phyloP scores from a whole-genome alignment of 2,888 invertebrate genomes.

The Microctonus aethiopoides region DNA sequence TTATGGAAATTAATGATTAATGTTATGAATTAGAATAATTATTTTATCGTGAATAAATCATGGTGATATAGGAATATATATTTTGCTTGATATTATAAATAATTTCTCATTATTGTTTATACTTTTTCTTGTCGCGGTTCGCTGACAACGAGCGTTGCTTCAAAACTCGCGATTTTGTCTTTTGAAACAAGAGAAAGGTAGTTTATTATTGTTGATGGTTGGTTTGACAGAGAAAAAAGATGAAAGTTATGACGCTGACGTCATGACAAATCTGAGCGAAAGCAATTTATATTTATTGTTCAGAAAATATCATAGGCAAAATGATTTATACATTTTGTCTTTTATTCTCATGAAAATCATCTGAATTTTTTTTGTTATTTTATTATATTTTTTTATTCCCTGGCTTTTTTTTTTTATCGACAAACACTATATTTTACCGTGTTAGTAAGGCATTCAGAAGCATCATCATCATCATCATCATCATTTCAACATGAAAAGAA shows the following conservation, averaged over 20 bases:
- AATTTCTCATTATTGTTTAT: no score
- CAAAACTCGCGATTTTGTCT: slow-evolving; percentile 23
- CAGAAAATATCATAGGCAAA: slow-evolving; percentile 14
- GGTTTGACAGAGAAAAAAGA: slow-evolving; percentile 5
- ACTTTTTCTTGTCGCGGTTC: slow-evolving; percentile 13
- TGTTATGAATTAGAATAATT: no score
- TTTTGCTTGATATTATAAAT: no score
- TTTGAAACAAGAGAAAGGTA: slow-evolving; percentile 27
- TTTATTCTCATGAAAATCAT: slow-evolving; percentile 4
- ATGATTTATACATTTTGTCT: slow-evolving; percentile 21
- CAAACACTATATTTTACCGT: neutral
- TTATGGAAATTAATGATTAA: no score
- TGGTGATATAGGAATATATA: no score
- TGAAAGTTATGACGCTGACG: slow-evolving; percentile 28
- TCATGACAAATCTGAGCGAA: slow-evolving; percentile 19
- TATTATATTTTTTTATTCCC: neutral
- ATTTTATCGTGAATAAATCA: no score
- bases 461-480: no score
- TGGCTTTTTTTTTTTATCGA: slow-evolving; percentile 2
- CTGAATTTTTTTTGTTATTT: neutral
- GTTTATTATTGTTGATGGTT: neutral
- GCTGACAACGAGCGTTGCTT: slow-evolving; percentile 5
- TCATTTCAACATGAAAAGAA: neutral
- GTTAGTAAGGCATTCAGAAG: neutral
- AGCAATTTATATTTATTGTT: slow-evolving; percentile 27